Evolutionary conservation across 2,888 invertebrate species (phyloP).

Genomic region (Noctua comes): DNA sequence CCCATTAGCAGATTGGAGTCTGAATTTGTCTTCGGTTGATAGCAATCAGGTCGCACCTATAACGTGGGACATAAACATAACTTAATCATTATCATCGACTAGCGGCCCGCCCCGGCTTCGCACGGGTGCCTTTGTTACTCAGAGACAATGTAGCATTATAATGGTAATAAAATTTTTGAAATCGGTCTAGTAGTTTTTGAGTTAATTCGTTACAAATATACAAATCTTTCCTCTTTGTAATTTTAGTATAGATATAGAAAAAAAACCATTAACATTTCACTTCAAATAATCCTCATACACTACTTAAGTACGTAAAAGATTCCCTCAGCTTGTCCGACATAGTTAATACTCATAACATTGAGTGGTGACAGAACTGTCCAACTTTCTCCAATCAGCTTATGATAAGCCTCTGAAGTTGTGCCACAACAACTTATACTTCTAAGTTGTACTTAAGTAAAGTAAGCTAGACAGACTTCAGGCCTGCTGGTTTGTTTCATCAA

Average conservation of each 20-base stretch:
- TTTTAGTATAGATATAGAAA: neutral
- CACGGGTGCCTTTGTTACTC: too few species aligned
- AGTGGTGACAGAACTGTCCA: conserved; percentile 33
- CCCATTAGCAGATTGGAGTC: too few species aligned
- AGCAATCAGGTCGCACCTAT: too few species aligned
- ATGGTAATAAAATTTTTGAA: too few species aligned
- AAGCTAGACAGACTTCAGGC: conserved; percentile 14
- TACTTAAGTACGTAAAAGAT: neutral
- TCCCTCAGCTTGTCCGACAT: neutral
- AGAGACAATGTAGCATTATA: too few species aligned
- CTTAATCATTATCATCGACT: too few species aligned
- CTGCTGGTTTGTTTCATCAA: neutral
- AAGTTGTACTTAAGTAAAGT: conserved; percentile 20
- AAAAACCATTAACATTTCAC: neutral
- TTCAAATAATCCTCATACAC: neutral
- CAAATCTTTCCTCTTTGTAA: too few species aligned
- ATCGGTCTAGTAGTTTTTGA: too few species aligned
- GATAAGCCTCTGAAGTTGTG: conserved; percentile 33
- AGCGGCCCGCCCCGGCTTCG: too few species aligned
- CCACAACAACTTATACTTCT: conserved; percentile 22
- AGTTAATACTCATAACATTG: neutral
- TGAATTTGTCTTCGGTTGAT: too few species aligned
- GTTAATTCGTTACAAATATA: too few species aligned
- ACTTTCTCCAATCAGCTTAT: conserved; percentile 43
- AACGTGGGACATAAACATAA: too few species aligned